phyloP scores from a whole-genome alignment of 2,888 invertebrate species.

The Litoditis marina region DNA sequence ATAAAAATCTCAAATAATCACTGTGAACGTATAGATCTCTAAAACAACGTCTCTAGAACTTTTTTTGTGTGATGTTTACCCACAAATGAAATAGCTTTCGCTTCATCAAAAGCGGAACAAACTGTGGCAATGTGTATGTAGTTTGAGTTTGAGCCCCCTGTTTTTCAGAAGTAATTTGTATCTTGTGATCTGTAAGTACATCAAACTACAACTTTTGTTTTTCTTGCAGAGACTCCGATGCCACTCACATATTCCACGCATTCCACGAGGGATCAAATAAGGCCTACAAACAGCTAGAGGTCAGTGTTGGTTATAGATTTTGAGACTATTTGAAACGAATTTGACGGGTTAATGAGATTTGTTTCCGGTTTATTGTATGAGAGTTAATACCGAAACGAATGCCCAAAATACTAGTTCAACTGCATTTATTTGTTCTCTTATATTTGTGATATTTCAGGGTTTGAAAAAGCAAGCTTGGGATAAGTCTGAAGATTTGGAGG shows the following conservation, averaged over 20 bases:
- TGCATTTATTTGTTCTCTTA: not conserved
- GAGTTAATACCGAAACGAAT: too few species aligned
- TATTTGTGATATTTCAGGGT: conserved; percentile 3
- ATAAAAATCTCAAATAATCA: not conserved
- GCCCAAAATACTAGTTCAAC: not conserved
- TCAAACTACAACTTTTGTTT: too few species aligned
- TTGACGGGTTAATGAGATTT: too few species aligned
- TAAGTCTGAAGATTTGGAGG: conserved; percentile 28
- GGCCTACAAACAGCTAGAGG: conserved; percentile 55
- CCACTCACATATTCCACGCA: conserved; percentile 60
- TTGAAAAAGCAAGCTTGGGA: conserved; percentile 28
- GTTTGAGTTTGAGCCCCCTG: too few species aligned
- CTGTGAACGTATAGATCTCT: not conserved
- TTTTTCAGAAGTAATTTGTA: too few species aligned
- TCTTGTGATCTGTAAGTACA: too few species aligned
- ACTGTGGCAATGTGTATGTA: too few species aligned
- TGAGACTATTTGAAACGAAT: too few species aligned
- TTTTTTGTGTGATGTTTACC: not conserved
- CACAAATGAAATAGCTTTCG: too few species aligned
- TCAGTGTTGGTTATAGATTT: too few species aligned
- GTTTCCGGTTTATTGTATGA: too few species aligned
- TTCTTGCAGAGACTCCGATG: conserved; percentile 51
- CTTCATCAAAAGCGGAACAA: not conserved
- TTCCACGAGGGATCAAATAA: conserved; percentile 55
- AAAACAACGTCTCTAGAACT: not conserved